Evolutionary conservation across 2,888 invertebrate species (phyloP).

Genomic region (Beris chalybata): DNA sequence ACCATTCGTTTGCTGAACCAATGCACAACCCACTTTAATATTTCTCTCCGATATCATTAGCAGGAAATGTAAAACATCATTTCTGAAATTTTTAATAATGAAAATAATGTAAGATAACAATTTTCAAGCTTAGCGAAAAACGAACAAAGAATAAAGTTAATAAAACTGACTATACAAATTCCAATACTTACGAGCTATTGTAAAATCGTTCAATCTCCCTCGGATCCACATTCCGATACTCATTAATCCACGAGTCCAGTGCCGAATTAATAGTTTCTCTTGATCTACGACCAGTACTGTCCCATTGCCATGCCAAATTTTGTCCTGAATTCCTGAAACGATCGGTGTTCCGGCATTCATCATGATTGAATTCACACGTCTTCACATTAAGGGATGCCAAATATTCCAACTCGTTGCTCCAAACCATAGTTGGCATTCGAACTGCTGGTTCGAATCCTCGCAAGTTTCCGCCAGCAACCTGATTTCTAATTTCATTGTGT

Average conservation of each 20-base stretch:
- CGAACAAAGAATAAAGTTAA: too few relatives aligned
- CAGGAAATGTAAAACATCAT: slow-evolving; percentile 47
- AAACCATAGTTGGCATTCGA: slow-evolving; percentile 23
- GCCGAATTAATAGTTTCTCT: slow-evolving; percentile 11
- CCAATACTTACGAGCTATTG: not conserved
- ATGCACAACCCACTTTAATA: slow-evolving; percentile 46
- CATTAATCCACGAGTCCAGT: slow-evolving; percentile 30
- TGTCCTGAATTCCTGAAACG: slow-evolving; percentile 20
- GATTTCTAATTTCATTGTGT: slow-evolving; percentile 15
- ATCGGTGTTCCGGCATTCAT: slow-evolving; percentile 23
- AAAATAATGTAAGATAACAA: not conserved
- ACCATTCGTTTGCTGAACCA: slow-evolving; percentile 39
- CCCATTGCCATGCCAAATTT: slow-evolving; percentile 49
- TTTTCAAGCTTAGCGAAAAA: not conserved
- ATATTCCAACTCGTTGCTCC: slow-evolving; percentile 18
- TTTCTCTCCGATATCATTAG: slow-evolving; percentile 47
- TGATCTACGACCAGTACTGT: not conserved
- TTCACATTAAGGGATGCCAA: slow-evolving; percentile 21
- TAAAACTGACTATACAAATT: too few relatives aligned
- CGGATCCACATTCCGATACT: slow-evolving; percentile 27
- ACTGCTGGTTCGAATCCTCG: slow-evolving; percentile 8
- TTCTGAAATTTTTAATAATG: not conserved
- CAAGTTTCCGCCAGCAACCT: slow-evolving; percentile 12
- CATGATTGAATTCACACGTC: slow-evolving; percentile 7
- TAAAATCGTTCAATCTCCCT: slow-evolving; percentile 16